Evolutionary conservation across 2,797 vertebrate species (phyloP).

Genomic region (Peromyscus eremicus): DNA sequence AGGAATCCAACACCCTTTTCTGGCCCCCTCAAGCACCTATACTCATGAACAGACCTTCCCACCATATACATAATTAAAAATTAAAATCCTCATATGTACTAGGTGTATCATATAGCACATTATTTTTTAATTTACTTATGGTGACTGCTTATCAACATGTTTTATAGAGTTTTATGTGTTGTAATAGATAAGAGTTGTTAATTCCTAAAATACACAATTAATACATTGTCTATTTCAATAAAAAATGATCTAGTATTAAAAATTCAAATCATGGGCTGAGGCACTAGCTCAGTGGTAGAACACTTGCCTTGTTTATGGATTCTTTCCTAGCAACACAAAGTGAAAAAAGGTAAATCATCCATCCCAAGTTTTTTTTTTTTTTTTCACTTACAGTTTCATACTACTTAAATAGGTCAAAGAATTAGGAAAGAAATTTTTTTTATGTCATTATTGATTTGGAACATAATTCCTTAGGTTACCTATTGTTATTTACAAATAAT

Average conservation of each 20-base stretch:
- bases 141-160: slow-evolving; percentile 17
- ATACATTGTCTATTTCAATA: slow-evolving; percentile 12
- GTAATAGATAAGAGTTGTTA: slow-evolving; percentile 34
- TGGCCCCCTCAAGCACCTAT: not conserved
- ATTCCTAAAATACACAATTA: slow-evolving; percentile 1
- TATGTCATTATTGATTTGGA: not conserved
- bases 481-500: not conserved
- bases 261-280: not conserved
- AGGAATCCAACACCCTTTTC: not conserved
- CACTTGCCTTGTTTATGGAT: not conserved
- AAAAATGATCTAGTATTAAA: slow-evolving; percentile 26
- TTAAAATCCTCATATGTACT: not conserved
- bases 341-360: not conserved
- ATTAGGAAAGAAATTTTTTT: not conserved
- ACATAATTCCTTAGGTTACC: not conserved
- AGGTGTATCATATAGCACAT: not conserved
- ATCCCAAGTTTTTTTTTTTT: slow-evolving; percentile 10
- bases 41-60: not conserved
- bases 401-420: slow-evolving; percentile 24
- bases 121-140: slow-evolving; percentile 17
- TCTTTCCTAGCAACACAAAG: not conserved
- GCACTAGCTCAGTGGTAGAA: not conserved
- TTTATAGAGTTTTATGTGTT: not conserved
- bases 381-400: slow-evolving; percentile 40
- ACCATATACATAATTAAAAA: not conserved